Evolutionary conservation across 2,113 vertebrate genomes (phyloP).

Genomic region (Corvus cornix): DNA sequence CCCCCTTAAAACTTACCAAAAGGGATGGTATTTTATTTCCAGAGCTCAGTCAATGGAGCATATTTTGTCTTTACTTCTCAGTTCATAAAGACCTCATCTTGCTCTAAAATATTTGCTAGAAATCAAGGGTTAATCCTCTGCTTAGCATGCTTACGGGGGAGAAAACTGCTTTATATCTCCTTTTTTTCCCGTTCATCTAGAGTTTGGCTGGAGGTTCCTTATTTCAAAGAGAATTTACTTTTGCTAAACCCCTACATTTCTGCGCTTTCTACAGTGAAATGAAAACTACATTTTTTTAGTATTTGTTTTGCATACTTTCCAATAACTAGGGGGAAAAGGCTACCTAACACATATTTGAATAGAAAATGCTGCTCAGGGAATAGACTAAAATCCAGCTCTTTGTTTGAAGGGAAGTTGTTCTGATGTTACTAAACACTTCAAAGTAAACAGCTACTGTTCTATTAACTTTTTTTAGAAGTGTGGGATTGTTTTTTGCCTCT

Average conservation of each 20-base stretch:
- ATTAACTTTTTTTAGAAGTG: not conserved
- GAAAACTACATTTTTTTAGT: not conserved
- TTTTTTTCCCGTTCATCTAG: not conserved
- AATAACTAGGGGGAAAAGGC: not conserved
- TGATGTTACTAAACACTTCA: not conserved
- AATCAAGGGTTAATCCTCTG: not conserved
- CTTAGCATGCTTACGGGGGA: not conserved
- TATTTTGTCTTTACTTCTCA: not conserved
- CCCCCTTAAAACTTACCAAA: not conserved
- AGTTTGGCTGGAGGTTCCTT: not conserved
- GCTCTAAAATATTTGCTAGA: not conserved
- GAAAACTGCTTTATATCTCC: not conserved
- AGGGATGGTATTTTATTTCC: not conserved
- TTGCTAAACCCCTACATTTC: not conserved
- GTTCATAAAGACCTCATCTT: not conserved
- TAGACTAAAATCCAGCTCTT: not conserved
- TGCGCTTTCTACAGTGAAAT: not conserved
- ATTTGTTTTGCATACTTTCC: not conserved
- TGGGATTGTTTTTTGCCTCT: not conserved
- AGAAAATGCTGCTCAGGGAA: not conserved
- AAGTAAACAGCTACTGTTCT: not conserved
- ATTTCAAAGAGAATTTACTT: not conserved
- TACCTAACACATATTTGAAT: not conserved
- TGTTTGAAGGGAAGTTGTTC: not conserved
- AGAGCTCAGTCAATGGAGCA: not conserved